These are phyloP conservation scores for Microtus pennsylvanicus DNA, from an alignment of 2,113 vertebrate genomes.

Conservation along the genomic window DNA sequence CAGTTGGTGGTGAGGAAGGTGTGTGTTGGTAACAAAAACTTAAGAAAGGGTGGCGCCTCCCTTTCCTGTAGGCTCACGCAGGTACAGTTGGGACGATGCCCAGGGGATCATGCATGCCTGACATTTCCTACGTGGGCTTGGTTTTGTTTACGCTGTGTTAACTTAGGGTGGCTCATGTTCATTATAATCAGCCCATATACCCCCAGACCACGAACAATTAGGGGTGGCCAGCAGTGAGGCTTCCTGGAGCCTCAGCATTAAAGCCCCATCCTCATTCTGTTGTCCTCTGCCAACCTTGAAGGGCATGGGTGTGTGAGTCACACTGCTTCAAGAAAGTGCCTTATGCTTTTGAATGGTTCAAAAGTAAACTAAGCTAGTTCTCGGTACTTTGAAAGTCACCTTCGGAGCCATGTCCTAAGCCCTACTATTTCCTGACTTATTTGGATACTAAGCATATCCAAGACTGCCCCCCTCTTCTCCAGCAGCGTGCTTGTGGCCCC, in stretches of 20 bases:
- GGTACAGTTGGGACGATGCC: not conserved
- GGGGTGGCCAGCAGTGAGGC: too few relatives aligned
- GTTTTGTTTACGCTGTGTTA: not conserved
- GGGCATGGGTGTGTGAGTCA: not conserved
- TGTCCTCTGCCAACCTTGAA: not conserved
- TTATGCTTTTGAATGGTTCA: not conserved
- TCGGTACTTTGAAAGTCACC: not conserved
- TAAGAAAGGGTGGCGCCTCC: not conserved
- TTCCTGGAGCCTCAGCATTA: accelerated
- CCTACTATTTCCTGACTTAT: not conserved
- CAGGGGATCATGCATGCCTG: not conserved
- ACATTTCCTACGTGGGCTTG: not conserved
- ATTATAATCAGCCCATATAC: accelerated
- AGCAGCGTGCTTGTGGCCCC: accelerated
- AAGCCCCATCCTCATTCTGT: not conserved
- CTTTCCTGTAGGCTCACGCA: not conserved
- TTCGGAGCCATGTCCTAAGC: not conserved
- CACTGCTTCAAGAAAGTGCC: not conserved
- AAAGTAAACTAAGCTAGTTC: not conserved
- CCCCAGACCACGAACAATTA: accelerated
- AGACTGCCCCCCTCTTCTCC: not conserved
- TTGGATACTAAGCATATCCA: not conserved
- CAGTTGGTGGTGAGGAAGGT: not conserved
- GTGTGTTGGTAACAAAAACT: not conserved
- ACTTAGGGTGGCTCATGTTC: not conserved